Base-by-base conservation (phyloP, 2,888 invertebrate genomes). In the Iphiclides podalirius region DNA sequence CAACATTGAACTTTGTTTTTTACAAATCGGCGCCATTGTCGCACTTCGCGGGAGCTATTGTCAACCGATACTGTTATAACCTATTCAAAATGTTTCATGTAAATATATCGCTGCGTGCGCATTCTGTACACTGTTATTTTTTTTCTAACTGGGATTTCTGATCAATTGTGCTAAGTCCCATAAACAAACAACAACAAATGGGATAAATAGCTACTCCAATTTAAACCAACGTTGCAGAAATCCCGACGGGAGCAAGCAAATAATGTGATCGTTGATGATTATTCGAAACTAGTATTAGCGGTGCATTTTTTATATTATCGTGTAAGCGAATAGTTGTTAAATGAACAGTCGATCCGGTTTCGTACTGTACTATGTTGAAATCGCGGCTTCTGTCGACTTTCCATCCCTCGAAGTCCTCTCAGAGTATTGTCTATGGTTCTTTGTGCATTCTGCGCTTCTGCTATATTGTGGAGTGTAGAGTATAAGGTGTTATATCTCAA, bases 261-360 rank as follows among this genome's bases (percentile, higher is more conserved):
- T n/a, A n/a, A 42, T 43, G 39, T 43, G 49, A 44, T 78, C 77
- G 76, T 80, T 80, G 63, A 74, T 60, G 71, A 12, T 60, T 67
- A 64, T 71, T 61, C 72, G 41, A 75, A 70, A 57, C 63, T 78
- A 78, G 79, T 79, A 75, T 80, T 80, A 81, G 76, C 52, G 70
- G 74, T 78, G 85, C 84, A 84, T 85, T 84, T 79, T n/a, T 80
- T 81, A 73, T 80, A 79, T 73, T 70, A 63, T 69, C 44, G 42
- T 15, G 17, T 50, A 44, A 45, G 62, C 66, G 55, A 63, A 54
- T 54, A 47, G 13, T 40, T 47, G 40, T 53, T 38, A 38, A 52
- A 53, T 50, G 40, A 36, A 51, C 45, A 47, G 45, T 41, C n/a
- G n/a, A n/a, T n/a, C n/a, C n/a, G n/a, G n/a, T n/a, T n/a, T n/a